Base-by-base conservation (phyloP, 2,888 invertebrate species). In the Ennomos quercinarius region DNA sequence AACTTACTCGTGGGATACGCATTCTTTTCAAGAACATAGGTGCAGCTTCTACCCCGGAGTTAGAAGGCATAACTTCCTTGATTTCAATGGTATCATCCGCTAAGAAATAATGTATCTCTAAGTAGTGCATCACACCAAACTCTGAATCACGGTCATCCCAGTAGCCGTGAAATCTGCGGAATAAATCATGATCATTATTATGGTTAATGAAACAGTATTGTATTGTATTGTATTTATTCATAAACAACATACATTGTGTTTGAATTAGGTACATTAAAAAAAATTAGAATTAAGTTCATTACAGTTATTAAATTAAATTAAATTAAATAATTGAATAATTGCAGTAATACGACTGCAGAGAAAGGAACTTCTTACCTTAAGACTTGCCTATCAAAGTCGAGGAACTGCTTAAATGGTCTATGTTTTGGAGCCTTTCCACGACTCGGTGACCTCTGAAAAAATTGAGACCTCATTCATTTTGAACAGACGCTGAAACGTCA, bases 21-120 rank as follows among this genome's bases (percentile, higher is more conserved):
- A 94, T 94, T 63, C 97, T 94, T 72, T 94, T 95, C 35, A 98
- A 83, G 77, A 98, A 96, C 82, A 95, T 94, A 2, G 95, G 94
- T 8, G 95, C 95, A 1, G 94, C 93, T 78, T 96, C 96, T 45
- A 94, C 92, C 0, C 97, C 97, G 1, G 95, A 95, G 77, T 96
- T 96, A 0, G 94, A 88, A 0, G 94, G 90, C 49, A 95, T 80
- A 42, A 93, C 93, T 86, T 98, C 98, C 71, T 96, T 95, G 8
- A 99, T 95, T 83, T 98, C 98, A 9, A 98, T 95, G 0, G 98
- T 98, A 73, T 97, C 97, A 76, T 98, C 98, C 0, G 96, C 95
- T 46, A 98, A 90, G 86, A 96, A 98, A 79, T 97, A 98, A 76
- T 96, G 95, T 10, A 99, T 91, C 76, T 97, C 96, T 60, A 98